Evolutionary conservation across 2,888 invertebrate species (phyloP).

Genomic region (Blera fallax): DNA sequence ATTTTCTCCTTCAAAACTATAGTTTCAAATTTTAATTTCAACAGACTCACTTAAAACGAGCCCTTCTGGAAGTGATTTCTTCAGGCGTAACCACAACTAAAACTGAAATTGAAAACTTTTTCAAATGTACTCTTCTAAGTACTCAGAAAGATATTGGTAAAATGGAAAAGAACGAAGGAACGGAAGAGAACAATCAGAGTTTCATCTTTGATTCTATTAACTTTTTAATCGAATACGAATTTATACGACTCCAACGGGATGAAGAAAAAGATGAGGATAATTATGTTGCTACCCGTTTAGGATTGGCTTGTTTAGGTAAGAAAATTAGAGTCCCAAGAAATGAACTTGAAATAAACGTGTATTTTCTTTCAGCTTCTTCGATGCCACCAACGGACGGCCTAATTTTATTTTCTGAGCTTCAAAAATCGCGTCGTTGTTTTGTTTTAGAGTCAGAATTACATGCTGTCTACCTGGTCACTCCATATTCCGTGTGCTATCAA

Average conservation of each 20-base stretch:
- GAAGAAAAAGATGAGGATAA: conserved; percentile 81
- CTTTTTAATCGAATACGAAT: conserved; percentile 90
- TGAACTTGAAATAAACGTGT: not conserved
- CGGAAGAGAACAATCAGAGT: conserved; percentile 8
- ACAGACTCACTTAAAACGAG: conserved; percentile 86
- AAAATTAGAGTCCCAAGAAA: not conserved
- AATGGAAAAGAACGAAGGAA: conserved; percentile 5
- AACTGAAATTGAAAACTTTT: conserved; percentile 88
- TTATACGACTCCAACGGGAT: conserved; percentile 86
- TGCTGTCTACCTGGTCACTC: conserved; percentile 96
- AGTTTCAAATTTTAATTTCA: not conserved
- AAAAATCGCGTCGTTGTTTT: conserved; percentile 93
- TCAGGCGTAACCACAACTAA: conserved; percentile 90
- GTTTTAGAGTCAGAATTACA: conserved; percentile 97
- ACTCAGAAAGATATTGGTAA: conserved; percentile 74
- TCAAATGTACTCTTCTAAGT: conserved; percentile 89
- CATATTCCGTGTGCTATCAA: conserved; percentile 92
- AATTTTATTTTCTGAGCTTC: conserved; percentile 93
- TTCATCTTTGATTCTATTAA: conserved; percentile 84
- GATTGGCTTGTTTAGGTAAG: conserved; percentile 91
- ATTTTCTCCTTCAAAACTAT: not conserved
- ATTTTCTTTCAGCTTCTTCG: conserved; percentile 86
- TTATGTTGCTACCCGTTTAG: conserved; percentile 92
- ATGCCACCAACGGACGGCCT: conserved; percentile 97
- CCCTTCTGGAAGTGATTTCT: conserved; percentile 91